A percentile compares a stretch with the other conserved stretches of the same genome.
Evolutionary conservation across 2,113 vertebrate species (phyloP).

Genomic region (Pagrus major): DNA sequence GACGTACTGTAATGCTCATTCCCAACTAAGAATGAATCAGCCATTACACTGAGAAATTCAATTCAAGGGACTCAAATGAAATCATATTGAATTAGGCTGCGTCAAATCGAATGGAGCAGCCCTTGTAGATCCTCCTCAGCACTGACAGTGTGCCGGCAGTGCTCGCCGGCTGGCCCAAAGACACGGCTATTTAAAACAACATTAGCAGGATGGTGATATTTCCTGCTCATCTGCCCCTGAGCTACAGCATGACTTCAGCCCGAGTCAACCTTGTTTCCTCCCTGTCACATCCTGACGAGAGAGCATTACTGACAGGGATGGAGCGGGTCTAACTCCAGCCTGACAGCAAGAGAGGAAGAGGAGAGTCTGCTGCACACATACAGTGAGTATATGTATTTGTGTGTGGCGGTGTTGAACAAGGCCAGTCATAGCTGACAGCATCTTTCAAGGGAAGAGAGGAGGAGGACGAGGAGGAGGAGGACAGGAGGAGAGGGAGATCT

Average conservation of each 20-base stretch:
- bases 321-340: slow-evolving; percentile 56
- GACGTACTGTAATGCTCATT: slow-evolving; percentile 21
- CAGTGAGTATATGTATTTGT: slow-evolving; percentile 31
- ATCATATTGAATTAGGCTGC: slow-evolving; percentile 51
- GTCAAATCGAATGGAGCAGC: slow-evolving; percentile 42
- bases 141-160: slow-evolving; percentile 21
- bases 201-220: slow-evolving; percentile 64
- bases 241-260: slow-evolving; percentile 56
- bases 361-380: slow-evolving; percentile 19
- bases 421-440: slow-evolving; percentile 71
- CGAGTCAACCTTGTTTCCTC: slow-evolving; percentile 66
- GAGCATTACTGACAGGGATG: slow-evolving; percentile 57
- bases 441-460: slow-evolving; percentile 61
- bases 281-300: slow-evolving; percentile 50
- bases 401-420: slow-evolving; percentile 54
- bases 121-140: slow-evolving; percentile 30
- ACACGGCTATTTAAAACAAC: slow-evolving; percentile 68
- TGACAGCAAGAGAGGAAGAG: slow-evolving; percentile 45
- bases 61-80: slow-evolving; percentile 53
- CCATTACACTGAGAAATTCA: slow-evolving; percentile 51
- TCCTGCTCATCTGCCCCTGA: slow-evolving; percentile 54
- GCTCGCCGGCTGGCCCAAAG: slow-evolving; percentile 39
- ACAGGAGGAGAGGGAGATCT: slow-evolving; percentile 25
- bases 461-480: slow-evolving; percentile 8
- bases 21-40: slow-evolving; percentile 56